Evolutionary conservation across 2,888 invertebrate species (phyloP), one percentile per base, ranked within the genome.

Genomic region (Cryptus viduatorius): DNA sequence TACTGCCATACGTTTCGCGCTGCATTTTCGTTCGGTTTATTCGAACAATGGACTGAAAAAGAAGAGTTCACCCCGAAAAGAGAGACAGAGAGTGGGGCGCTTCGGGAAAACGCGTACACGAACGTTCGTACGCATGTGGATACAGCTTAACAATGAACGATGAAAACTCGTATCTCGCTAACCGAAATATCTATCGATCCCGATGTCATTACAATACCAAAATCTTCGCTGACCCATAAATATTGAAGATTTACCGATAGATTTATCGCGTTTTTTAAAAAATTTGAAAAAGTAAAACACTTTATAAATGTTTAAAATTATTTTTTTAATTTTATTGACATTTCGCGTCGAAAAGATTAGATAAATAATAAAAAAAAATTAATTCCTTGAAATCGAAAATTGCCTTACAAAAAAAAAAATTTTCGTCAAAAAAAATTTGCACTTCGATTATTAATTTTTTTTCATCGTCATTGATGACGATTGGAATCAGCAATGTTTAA

Each of bases 41-140:
- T 56, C 77, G 16, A 44, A 42, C 56, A 46, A 53, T 76, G 4
- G 53, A 53, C 42, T 65, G 16, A 50, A 65, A 76, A 65, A 75
- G 19, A 42, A 42, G 31, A 42, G 10, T 29, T 64, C 16, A 42
- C 8, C 37, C 14, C 14, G n/a, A n/a, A n/a, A 24, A 24, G 24
- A 2, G 46, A 24, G 56, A 56, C 3, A 56, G 19, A 16, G 24
- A 4, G 24, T 19, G 56, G 3, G 24, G 8, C 53, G 14, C 61
- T 5, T 37, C 37, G 65, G 2, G 37, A 65, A 42, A 65, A 19
- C 42, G n/a, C 10, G 42, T 19, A 65, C 42, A 19, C 16, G 16
- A 0, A 8, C 31, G 19, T 16, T 42, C n/a, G 42, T 16, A 19
- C n/a, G 65, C 16, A 42, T 7, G 14, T 29, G 7, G 42, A 42